A percentile compares a stretch with the other conserved stretches of the same genome.
phyloP scores from a whole-genome alignment of 2,797 vertebrate genomes.

The Emys orbicularis region DNA sequence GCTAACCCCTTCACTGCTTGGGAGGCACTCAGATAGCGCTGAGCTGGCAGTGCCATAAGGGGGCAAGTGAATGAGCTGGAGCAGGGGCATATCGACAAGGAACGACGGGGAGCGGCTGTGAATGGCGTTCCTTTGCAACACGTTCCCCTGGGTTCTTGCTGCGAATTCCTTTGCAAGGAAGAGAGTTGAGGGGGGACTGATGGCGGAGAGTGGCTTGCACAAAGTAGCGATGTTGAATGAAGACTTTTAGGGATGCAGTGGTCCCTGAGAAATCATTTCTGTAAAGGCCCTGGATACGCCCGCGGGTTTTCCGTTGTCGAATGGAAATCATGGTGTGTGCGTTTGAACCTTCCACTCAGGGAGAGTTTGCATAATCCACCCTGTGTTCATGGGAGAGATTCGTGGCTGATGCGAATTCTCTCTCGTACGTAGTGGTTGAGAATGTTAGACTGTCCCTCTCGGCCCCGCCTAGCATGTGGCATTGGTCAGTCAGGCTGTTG shows the following conservation, averaged over 20 bases:
- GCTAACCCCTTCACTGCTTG: not conserved
- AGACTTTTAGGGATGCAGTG: not conserved
- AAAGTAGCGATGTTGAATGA: fast-evolving
- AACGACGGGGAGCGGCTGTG: too few species aligned
- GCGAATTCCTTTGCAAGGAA: not conserved
- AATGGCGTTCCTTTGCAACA: too few species aligned
- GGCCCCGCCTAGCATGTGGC: fast-evolving
- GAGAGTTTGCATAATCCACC: not conserved
- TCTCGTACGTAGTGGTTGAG: not conserved
- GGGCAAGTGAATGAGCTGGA: too few species aligned
- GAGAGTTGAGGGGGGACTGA: not conserved
- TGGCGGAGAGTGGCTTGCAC: not conserved
- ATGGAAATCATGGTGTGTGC: fast-evolving
- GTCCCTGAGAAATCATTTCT: not conserved
- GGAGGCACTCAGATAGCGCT: not conserved
- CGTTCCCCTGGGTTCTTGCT: too few species aligned
- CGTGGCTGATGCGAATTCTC: fast-evolving
- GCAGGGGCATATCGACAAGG: not conserved
- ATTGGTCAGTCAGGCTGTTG: not conserved
- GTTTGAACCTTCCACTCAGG: not conserved
- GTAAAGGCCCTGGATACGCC: fast-evolving
- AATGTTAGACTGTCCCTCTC: not conserved
- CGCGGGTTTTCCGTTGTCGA: not conserved
- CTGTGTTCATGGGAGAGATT: not conserved
- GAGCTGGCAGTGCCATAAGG: not conserved